phyloP scores from a whole-genome alignment of 1,140 invertebrate genomes.

The Zophobas atratus region DNA sequence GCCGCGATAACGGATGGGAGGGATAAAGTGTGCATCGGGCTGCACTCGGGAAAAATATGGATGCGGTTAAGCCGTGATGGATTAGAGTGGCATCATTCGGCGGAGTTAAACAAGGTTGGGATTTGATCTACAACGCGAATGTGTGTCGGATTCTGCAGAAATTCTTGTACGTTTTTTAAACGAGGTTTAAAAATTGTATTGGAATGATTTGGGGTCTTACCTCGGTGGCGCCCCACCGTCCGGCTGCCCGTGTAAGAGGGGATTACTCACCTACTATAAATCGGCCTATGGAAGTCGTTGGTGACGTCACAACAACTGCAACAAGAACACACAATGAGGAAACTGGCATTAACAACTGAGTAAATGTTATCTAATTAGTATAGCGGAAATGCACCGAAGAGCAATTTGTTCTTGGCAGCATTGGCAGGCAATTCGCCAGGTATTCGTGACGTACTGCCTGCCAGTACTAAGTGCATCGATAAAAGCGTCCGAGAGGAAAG shows the following conservation, averaged over 20 bases:
- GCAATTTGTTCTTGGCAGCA: slow-evolving; percentile 20
- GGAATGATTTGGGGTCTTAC: no score
- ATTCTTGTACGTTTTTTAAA: no score
- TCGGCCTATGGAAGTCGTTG: slow-evolving; percentile 45
- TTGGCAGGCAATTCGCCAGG: slow-evolving; percentile 24
- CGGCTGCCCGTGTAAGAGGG: not conserved
- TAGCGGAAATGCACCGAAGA: slow-evolving; percentile 14
- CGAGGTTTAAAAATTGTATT: no score
- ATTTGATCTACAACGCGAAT: no score
- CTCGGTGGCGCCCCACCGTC: no score
- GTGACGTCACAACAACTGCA: slow-evolving; percentile 57
- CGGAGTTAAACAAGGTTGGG: no score
- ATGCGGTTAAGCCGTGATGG: no score
- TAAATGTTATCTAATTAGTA: slow-evolving; percentile 35
- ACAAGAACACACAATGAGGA: slow-evolving; percentile 56
- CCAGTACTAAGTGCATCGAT: not conserved
- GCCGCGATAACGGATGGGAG: slow-evolving; percentile 13
- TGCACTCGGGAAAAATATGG: not conserved
- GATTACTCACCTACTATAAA: slow-evolving; percentile 44
- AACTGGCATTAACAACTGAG: slow-evolving; percentile 52
- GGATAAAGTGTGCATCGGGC: slow-evolving; percentile 11
- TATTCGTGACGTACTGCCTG: slow-evolving; percentile 9
- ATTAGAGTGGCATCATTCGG: no score
- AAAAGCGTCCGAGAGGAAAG: slow-evolving; percentile 11
- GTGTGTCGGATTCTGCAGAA: no score